Evolutionary conservation across 2,113 vertebrate species (phyloP).

Genomic region (Stomatorhinus ivindoensis): DNA sequence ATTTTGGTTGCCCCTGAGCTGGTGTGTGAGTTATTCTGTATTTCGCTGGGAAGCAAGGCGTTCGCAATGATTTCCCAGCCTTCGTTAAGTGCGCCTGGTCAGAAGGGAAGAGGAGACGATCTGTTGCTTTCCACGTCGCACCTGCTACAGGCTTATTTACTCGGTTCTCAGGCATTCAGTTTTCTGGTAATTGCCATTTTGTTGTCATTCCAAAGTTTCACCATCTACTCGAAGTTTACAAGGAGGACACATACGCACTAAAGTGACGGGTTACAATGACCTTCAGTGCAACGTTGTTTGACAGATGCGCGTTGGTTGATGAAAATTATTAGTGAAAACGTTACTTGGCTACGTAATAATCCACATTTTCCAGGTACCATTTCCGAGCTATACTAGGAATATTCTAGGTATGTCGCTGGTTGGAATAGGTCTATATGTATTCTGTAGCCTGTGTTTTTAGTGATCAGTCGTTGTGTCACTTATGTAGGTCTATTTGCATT

Average conservation of each 20-base stretch:
- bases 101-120: not conserved
- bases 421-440: not conserved
- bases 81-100: not conserved
- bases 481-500: not conserved
- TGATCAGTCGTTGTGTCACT: not conserved
- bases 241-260: not conserved
- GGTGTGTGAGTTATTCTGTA: not conserved
- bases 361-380: not conserved
- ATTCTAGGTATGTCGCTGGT: not conserved
- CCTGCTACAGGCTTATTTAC: not conserved
- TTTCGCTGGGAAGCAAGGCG: not conserved
- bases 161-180: not conserved
- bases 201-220: not conserved
- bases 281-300: not conserved
- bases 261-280: not conserved
- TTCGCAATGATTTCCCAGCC: not conserved
- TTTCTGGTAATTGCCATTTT: not conserved
- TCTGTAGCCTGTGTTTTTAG: not conserved
- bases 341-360: not conserved
- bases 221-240: not conserved
- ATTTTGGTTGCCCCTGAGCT: not conserved
- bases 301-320: not conserved
- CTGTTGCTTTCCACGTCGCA: not conserved
- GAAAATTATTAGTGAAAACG: not conserved
- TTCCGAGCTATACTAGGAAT: not conserved